phyloP scores from a whole-genome alignment of 1,140 invertebrate species.

The Bombus balteatus region DNA sequence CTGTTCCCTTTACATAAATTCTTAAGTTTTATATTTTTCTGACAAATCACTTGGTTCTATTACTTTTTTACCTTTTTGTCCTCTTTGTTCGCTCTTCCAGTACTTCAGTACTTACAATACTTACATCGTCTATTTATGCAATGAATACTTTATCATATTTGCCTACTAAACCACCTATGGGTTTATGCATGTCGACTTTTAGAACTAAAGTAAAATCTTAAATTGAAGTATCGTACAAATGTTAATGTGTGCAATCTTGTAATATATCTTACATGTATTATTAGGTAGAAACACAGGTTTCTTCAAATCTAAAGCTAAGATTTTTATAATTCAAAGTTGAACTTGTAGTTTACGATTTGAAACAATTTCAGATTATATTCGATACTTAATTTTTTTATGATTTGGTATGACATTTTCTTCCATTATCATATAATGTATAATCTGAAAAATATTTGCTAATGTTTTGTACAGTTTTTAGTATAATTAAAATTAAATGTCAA shows the following conservation, averaged over 20 bases:
- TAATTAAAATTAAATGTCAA: background rate
- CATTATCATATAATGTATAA: constrained; percentile 16
- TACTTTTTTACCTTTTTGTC: background rate
- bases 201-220: constrained; percentile 32
- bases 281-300: background rate
- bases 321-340: constrained; percentile 55
- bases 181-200: background rate
- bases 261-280: constrained; percentile 45
- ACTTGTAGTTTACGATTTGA: constrained; percentile 58
- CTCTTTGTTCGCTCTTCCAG: constrained; percentile 32
- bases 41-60: no score
- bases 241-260: background rate
- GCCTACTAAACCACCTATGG: background rate
- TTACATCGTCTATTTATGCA: background rate
- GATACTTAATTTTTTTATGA: constrained; percentile 57
- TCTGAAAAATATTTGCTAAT: background rate
- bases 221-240: background rate
- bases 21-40: no score
- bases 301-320: constrained; percentile 62
- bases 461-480: constrained; percentile 53
- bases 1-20: background rate
- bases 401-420: constrained; percentile 19
- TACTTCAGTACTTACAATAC: no score
- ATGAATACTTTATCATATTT: constrained; percentile 17
- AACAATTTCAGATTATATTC: constrained; percentile 38